Conservation (phyloP, 2,113 vertebrate genomes). For the Rousettus leschenaultii region DNA sequence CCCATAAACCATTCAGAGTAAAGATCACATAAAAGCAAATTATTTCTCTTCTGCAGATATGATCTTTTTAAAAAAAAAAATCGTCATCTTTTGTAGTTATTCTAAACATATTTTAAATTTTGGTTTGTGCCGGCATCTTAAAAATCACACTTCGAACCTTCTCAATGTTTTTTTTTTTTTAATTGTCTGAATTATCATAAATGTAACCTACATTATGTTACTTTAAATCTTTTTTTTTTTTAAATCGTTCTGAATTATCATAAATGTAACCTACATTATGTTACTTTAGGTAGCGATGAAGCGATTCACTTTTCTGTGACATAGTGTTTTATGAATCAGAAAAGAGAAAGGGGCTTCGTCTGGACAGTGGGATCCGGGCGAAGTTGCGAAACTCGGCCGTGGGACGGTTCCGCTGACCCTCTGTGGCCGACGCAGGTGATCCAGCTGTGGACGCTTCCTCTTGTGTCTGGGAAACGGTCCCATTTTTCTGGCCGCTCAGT, state of each 20-base stretch:
- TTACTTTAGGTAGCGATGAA: background rate
- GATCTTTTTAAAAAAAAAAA: background rate
- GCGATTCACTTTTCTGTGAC: constrained; percentile 56
- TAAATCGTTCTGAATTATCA: background rate
- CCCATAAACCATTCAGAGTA: background rate
- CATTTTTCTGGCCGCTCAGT: constrained; percentile 24
- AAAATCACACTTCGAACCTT: background rate
- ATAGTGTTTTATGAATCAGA: background rate
- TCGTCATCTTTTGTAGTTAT: background rate
- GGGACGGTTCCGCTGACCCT: background rate
- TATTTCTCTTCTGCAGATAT: background rate
- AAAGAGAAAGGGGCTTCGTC: background rate
- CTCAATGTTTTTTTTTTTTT: background rate
- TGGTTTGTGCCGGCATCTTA: background rate
- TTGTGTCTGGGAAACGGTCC: constrained; percentile 53
- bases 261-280: background rate
- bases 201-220: background rate
- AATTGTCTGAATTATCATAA: background rate
- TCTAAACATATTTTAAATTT: background rate
- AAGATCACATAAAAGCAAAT: background rate
- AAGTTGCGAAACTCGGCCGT: background rate
- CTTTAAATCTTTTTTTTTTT: background rate
- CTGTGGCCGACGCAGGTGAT: background rate
- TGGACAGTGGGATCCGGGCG: background rate
- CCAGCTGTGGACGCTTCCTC: constrained; percentile 9